A percentile compares a stretch with the other conserved stretches of the same genome.
Conservation (phyloP, 2,888 invertebrate genomes). For the Aporophyla nigra region DNA sequence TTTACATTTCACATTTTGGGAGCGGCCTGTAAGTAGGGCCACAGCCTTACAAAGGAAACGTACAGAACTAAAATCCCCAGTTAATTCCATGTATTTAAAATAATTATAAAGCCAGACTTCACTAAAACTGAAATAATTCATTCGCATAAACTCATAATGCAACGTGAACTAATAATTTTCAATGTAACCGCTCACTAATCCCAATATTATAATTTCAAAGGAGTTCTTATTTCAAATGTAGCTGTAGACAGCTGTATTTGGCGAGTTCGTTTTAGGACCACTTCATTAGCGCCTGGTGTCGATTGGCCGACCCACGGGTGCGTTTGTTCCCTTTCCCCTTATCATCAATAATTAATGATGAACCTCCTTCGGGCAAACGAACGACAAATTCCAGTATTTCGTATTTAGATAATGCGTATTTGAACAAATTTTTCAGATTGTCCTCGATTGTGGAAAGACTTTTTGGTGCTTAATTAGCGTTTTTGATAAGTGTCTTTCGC, state of each 20-base stretch:
- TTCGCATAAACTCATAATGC: background rate
- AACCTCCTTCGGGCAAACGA: slow-evolving; percentile 64
- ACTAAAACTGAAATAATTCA: background rate
- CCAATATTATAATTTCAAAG: slow-evolving; percentile 74
- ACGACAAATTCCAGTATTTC: slow-evolving; percentile 64
- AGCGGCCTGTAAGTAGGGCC: background rate
- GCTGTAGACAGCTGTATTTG: slow-evolving; percentile 70
- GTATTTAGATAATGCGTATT: slow-evolving; percentile 64
- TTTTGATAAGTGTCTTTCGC: slow-evolving; percentile 23
- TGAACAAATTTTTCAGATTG: slow-evolving; percentile 64
- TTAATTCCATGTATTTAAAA: background rate
- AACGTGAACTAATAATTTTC: slow-evolving; percentile 2
- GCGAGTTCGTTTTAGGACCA: slow-evolving; percentile 75
- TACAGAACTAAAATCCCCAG: background rate
- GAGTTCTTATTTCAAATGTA: slow-evolving; percentile 64
- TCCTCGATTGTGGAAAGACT: slow-evolving; percentile 28
- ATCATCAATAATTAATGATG: slow-evolving; percentile 84
- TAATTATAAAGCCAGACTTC: background rate
- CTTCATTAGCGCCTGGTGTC: slow-evolving; percentile 83
- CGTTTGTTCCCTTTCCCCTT: slow-evolving; percentile 72
- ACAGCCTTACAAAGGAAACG: background rate
- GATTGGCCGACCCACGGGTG: slow-evolving; percentile 74
- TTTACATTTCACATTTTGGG: no score
- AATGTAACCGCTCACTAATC: slow-evolving; percentile 13
- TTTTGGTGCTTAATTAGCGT: slow-evolving; percentile 37